phyloP scores from a whole-genome alignment of 2,113 vertebrate genomes.

The Eulemur rufifrons region DNA sequence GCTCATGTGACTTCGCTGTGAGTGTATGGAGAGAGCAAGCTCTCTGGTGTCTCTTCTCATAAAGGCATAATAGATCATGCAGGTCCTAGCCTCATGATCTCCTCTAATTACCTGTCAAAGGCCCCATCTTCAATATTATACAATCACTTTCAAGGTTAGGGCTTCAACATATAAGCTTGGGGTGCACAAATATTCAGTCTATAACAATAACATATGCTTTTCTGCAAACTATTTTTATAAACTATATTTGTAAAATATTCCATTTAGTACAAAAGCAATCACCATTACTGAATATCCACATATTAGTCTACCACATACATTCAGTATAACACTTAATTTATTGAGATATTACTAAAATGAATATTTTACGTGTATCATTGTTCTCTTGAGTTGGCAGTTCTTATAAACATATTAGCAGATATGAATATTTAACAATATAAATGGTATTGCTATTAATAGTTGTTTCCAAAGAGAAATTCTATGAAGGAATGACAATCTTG shows the following conservation, averaged over 20 bases:
- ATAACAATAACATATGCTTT: not conserved
- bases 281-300: not conserved
- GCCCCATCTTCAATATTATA: not conserved
- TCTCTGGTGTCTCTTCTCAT: not conserved
- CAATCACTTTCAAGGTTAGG: not conserved
- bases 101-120: not conserved
- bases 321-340: not conserved
- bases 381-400: not conserved
- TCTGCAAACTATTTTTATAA: not conserved
- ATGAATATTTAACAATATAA: not conserved
- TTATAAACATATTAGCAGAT: not conserved
- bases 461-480: not conserved
- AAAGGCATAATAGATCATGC: not conserved
- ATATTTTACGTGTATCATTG: not conserved
- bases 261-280: not conserved
- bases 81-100: not conserved
- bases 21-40: fast-evolving
- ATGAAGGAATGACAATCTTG: not conserved
- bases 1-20: fast-evolving
- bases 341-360: not conserved
- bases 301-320: not conserved
- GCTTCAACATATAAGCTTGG: not conserved
- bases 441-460: not conserved
- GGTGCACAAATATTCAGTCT: not conserved
- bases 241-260: not conserved